Evolutionary conservation across 2,888 invertebrate genomes (phyloP), one percentile per base, ranked within the genome.

Genomic region (Hyposoter didymator): DNA sequence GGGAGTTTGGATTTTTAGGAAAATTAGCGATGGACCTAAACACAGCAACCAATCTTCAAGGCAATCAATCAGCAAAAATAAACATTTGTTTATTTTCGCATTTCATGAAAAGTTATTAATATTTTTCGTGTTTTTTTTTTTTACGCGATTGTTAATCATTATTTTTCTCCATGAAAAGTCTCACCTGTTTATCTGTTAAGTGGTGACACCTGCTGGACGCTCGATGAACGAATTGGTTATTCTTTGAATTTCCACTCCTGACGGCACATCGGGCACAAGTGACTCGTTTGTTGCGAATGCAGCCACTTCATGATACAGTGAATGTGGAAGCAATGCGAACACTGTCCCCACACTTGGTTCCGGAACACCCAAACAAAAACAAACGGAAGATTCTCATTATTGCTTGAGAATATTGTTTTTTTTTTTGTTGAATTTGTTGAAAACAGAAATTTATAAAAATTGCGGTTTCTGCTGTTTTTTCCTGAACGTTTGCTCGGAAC

Each of bases 251-350:
- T 99, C 99, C 99, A 99, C 93, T 98, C 99, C 94, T 99, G 99
- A 91, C 99, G 96, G 94, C 99, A 99, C 98, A 99, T 99, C 85
- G 98, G 98, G 91, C 98, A 98, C 95, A 97, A 96, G 92, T 97
- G 97, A 94, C 97, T 97, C 89, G 96, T 95, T 90, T 97, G 97
- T 94, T 98, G 98, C 22, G 99, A 98, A 93, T 99, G 98, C 74
- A 99, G 95, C 99, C 99, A 99, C 96, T 99, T 99, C 94, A 99
- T 98, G 92, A 99, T 99, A 95, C 99, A 99, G 94, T 99, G 99
- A 94, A 99, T 99, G 94, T 99, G 99, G 94, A 99, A 99, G 95
- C 99, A 99, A 95, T 99, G 99, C 10, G 99, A 98, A 94, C 99
- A 99, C 92, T 98, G 97, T 85, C 99, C 99, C 98, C 99, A 99